Percentiles rank a stretch among this genome's conserved stretches.
These are phyloP conservation scores for Corythornis vintsioides DNA, from an alignment of 2,113 vertebrate species.

Conservation along the genomic window DNA sequence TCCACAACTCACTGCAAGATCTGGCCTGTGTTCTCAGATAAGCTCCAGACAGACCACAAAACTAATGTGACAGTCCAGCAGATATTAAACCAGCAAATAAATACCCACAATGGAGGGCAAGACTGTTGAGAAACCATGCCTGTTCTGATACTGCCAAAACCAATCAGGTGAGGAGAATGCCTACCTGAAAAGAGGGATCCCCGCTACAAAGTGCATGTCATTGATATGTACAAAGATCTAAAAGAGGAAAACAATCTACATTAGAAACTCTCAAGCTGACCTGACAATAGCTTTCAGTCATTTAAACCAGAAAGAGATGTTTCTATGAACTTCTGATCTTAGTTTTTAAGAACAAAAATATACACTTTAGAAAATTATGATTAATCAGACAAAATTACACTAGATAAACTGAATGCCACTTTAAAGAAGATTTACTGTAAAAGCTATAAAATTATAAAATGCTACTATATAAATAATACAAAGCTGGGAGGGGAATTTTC, in stretches of 20 bases:
- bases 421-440: not conserved
- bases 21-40: not conserved
- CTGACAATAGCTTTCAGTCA: not conserved
- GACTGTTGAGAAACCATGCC: not conserved
- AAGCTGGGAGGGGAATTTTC: not conserved
- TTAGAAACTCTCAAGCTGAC: not conserved
- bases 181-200: slow-evolving; percentile 90
- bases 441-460: not conserved
- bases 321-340: not conserved
- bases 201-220: slow-evolving; percentile 84
- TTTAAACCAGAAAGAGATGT: not conserved
- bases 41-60: not conserved
- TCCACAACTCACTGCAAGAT: not conserved
- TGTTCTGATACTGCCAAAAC: not conserved
- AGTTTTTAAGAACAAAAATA: not conserved
- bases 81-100: not conserved
- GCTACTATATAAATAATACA: too few species aligned
- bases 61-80: not conserved
- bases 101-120: not conserved
- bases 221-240: slow-evolving; percentile 88
- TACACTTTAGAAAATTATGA: not conserved
- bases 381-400: not conserved
- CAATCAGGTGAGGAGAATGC: not conserved
- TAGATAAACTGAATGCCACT: not conserved
- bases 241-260: not conserved